Conservation (phyloP, 2,797 vertebrate species). For the Amphiprion clarkii region DNA sequence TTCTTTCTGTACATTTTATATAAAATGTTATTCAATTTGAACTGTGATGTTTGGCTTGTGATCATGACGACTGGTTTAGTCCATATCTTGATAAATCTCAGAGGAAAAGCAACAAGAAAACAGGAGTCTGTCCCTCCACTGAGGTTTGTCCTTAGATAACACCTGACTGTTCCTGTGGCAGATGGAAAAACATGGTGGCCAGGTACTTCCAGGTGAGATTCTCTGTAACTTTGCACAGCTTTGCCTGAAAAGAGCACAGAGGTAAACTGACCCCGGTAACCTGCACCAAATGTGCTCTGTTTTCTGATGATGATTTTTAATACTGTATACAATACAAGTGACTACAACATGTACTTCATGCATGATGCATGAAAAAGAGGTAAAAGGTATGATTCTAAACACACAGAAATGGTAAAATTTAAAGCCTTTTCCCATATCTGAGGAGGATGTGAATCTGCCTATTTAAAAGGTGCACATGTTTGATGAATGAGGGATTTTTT, state of each 20-base stretch:
- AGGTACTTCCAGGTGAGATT: neutral
- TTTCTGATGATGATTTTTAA: neutral
- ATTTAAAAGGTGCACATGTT: no score
- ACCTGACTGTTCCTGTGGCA: neutral
- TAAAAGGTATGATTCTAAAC: no score
- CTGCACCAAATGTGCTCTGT: neutral
- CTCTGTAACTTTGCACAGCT: neutral
- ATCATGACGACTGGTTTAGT: neutral
- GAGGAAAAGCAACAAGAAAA: no score
- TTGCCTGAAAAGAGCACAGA: no score
- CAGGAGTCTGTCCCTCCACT: neutral
- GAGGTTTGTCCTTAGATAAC: neutral
- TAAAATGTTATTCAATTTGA: neutral
- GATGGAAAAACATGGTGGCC: neutral
- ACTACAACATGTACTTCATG: neutral
- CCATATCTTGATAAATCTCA: no score
- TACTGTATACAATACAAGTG: neutral
- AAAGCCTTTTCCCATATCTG: slow-evolving; percentile 4
- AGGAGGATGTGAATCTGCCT: neutral
- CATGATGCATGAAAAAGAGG: neutral
- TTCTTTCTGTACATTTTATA: neutral
- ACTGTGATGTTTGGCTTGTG: neutral
- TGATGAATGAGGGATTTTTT: neutral
- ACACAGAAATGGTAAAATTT: neutral
- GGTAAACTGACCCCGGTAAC: no score